These are phyloP conservation scores for Hyperoodon ampullatus DNA, from an alignment of 2,113 vertebrate genomes.

Conservation along the genomic window DNA sequence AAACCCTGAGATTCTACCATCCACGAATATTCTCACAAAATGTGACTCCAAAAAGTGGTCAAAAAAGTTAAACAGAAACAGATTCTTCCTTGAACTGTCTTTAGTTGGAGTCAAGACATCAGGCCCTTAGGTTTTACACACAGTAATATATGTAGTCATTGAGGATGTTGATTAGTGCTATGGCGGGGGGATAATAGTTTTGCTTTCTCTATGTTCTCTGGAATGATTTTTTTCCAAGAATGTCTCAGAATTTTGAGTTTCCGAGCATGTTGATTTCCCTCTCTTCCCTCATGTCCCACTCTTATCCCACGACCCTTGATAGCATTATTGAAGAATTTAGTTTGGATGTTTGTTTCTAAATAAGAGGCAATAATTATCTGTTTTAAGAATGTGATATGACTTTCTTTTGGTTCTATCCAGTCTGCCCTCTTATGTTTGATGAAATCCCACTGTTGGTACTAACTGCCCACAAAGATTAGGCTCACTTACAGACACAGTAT, in stretches of 20 bases:
- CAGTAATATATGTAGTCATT: not conserved
- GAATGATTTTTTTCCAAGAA: conserved; percentile 28
- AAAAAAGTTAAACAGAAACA: not conserved
- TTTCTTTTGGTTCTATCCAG: not conserved
- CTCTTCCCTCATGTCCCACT: not conserved
- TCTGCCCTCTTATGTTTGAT: not conserved
- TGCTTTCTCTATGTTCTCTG: conserved; percentile 9
- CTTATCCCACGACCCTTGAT: not conserved
- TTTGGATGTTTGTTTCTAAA: conserved; percentile 38
- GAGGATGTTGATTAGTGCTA: not conserved
- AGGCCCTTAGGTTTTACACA: not conserved
- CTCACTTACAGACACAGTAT: not conserved
- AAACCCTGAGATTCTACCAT: not conserved
- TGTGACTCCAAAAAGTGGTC: not conserved
- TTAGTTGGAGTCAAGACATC: not conserved
- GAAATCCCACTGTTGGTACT: not conserved
- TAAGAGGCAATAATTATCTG: not conserved
- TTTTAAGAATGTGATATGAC: not conserved
- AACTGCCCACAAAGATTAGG: not conserved
- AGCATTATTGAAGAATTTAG: not conserved
- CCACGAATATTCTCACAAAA: not conserved
- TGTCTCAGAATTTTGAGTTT: conserved; percentile 31
- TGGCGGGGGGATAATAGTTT: not conserved
- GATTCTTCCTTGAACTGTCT: not conserved
- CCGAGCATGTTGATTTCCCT: conserved; percentile 34